phyloP scores from a whole-genome alignment of 2,888 invertebrate species.

The Byasa hedistus region DNA sequence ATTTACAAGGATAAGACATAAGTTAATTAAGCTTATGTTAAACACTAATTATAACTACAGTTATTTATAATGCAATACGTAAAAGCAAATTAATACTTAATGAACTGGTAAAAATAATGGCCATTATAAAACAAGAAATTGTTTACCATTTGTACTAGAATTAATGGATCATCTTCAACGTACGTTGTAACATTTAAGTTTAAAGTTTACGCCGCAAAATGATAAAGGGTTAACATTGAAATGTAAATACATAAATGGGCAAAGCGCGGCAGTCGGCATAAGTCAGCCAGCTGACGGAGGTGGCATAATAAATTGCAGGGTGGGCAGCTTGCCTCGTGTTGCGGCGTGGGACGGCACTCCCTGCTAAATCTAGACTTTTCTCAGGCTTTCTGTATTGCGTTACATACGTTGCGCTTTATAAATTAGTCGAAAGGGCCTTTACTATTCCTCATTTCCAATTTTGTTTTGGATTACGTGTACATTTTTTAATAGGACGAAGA shows the following conservation, averaged over 20 bases:
- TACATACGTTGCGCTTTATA: conserved; percentile 29
- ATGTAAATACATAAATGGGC: conserved; percentile 46
- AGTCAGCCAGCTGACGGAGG: conserved; percentile 54
- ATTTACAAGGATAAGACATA: no score
- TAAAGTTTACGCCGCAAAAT: conserved; percentile 27
- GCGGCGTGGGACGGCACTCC: conserved; percentile 47
- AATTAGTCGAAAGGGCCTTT: neutral
- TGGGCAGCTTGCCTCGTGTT: conserved; percentile 41
- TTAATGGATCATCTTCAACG: conserved; percentile 1
- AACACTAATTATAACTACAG: no score
- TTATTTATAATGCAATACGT: no score
- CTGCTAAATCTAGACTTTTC: conserved; percentile 44
- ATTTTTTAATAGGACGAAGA: no score
- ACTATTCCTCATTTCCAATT: no score
- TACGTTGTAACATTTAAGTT: neutral
- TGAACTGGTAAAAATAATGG: neutral
- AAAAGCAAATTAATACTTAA: no score
- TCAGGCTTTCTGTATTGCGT: conserved; percentile 38
- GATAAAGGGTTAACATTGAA: conserved; percentile 37
- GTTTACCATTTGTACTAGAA: neutral
- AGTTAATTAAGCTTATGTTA: no score
- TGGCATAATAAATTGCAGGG: conserved; percentile 52
- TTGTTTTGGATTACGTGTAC: no score
- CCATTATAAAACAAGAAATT: neutral
- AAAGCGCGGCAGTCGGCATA: conserved; percentile 48